phyloP scores from a whole-genome alignment of 2,888 invertebrate species.

The Eumerus sabulonum region DNA sequence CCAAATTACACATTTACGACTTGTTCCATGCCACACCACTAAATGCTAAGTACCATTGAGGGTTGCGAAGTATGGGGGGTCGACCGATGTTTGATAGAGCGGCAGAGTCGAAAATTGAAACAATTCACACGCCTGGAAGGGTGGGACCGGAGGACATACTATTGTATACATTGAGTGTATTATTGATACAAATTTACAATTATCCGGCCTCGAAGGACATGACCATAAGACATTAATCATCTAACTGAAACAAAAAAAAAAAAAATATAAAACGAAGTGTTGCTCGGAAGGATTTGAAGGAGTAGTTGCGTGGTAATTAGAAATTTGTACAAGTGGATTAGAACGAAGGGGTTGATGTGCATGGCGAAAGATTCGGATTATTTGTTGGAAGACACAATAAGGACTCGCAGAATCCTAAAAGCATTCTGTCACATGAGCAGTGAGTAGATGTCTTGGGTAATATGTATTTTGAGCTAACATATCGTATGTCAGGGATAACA shows the following conservation, averaged over 20 bases:
- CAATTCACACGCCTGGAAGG: constrained; percentile 61
- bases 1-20: constrained; percentile 60
- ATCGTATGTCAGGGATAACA: too few species aligned
- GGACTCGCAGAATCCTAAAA: too few species aligned
- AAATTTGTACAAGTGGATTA: too few species aligned
- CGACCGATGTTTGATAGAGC: too few species aligned
- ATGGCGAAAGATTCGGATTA: background rate
- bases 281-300: background rate
- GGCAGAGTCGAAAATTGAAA: constrained; percentile 30
- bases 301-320: background rate
- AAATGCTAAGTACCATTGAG: constrained; percentile 6
- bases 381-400: background rate
- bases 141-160: constrained; percentile 2
- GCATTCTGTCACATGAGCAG: too few species aligned
- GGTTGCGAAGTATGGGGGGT: background rate
- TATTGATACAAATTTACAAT: constrained; percentile 50
- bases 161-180: constrained; percentile 26
- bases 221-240: constrained; percentile 49
- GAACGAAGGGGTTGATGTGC: background rate
- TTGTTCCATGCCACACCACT: constrained; percentile 33
- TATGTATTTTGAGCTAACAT: too few species aligned
- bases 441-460: too few species aligned
- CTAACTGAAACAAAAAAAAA: background rate
- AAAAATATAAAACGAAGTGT: background rate
- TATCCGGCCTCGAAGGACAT: constrained; percentile 16